phyloP scores from a whole-genome alignment of 2,113 vertebrate genomes.

The Cyrtonyx montezumae region DNA sequence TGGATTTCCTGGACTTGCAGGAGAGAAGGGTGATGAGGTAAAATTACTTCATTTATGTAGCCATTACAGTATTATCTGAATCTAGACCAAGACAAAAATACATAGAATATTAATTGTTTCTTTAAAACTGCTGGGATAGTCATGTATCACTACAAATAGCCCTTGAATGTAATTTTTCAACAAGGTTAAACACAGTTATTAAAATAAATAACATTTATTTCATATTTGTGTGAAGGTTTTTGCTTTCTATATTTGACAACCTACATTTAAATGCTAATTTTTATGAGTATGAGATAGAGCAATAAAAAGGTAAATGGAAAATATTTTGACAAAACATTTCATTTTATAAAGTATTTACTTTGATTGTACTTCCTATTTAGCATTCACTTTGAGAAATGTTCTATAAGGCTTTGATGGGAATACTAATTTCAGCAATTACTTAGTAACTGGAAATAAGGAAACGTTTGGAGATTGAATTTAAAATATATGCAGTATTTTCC shows the following conservation, averaged over 20 bases:
- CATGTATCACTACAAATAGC: neutral
- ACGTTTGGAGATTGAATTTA: neutral
- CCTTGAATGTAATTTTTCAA: neutral
- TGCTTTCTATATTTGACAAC: neutral
- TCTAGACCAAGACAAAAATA: neutral
- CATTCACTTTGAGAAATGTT: neutral
- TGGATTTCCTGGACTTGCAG: constrained; percentile 89
- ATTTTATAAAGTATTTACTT: neutral
- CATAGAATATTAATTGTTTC: neutral
- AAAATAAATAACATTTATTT: neutral
- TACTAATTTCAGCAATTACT: neutral
- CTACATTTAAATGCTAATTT: neutral
- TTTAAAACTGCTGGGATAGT: neutral
- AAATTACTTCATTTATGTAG: constrained; percentile 13
- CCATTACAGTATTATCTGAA: neutral
- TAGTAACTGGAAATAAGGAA: neutral
- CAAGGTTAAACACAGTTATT: neutral
- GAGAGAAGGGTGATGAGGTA: constrained; percentile 97
- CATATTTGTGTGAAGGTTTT: neutral
- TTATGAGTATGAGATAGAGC: neutral
- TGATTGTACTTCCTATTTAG: neutral
- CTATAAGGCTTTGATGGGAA: neutral
- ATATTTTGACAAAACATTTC: neutral
- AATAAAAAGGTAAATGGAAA: neutral
- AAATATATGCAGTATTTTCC: neutral